Evolutionary conservation across 2,113 vertebrate species (phyloP).

Genomic region (Neolamprologus toae): DNA sequence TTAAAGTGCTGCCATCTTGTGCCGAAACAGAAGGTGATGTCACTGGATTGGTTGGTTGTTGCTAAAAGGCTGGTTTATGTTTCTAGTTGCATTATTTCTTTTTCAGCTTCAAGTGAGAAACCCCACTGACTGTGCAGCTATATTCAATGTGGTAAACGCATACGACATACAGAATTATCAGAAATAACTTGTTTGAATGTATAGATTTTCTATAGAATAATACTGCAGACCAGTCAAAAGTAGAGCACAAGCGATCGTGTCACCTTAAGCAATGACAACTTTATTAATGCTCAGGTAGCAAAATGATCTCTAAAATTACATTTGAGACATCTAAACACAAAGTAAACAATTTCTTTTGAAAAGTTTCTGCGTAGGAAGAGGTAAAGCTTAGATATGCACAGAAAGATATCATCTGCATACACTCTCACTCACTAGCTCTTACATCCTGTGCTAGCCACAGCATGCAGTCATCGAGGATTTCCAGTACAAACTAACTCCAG

Average conservation of each 20-base stretch:
- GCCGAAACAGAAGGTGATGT: neutral
- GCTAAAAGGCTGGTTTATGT: neutral
- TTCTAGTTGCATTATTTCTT: neutral
- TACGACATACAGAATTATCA: neutral
- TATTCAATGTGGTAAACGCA: neutral
- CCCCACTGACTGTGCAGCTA: neutral
- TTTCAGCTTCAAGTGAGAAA: neutral
- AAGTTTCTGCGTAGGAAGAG: constrained; percentile 33
- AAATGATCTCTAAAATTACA: constrained; percentile 65
- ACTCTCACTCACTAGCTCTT: constrained; percentile 1
- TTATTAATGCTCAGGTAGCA: constrained; percentile 70
- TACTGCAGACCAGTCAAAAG: neutral
- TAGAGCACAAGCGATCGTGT: neutral
- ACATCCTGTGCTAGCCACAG: constrained; percentile 19
- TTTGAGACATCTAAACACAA: constrained; percentile 63
- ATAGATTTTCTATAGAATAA: neutral
- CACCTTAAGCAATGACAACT: constrained; percentile 64
- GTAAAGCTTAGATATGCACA: constrained; percentile 18
- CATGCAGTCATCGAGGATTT: constrained; percentile 54
- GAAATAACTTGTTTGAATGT: neutral
- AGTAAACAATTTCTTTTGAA: constrained; percentile 44
- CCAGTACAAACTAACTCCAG: constrained; percentile 54
- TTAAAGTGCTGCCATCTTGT: neutral
- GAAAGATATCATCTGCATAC: constrained; percentile 29
- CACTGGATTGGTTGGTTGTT: neutral